Evolutionary conservation across 2,797 vertebrate genomes (phyloP), one percentile per base, ranked within the genome.

Genomic region (Steatocranus sp.): DNA sequence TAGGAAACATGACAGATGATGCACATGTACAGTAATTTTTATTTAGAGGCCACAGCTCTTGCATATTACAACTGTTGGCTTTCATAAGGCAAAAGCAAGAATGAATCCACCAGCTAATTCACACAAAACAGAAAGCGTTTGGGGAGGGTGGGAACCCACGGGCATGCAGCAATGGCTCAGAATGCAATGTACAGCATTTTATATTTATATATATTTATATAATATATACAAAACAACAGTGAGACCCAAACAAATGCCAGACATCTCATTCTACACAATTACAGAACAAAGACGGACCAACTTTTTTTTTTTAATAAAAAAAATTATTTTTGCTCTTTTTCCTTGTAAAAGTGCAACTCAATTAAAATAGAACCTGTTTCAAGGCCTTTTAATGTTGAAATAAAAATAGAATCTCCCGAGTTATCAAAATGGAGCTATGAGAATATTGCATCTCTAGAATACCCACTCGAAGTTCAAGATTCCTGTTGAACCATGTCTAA

Each of bases 1-100:
- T 14, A 82, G 78, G 78, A 89, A 94, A 92, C 84, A 93, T 36
- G 85, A 92, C 90, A 87, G 74, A 82, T 73, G 76, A 84, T 91
- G 88, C 91, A 97, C 98, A 96, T 97, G 97, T 98, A 98, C 97
- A 98, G 94, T 98, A 97, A 96, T 98, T 97, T 97, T 97, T 99
- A 99, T 99, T 99, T 97, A 93, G 97, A 97, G 98, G 98, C 98
- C 97, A 98, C 97, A 99, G 98, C 98, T 97, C 97, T 97, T 97
- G 97, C 98, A 99, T 98, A 98, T 98, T 97, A 97, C 97, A 98
- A 99, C 98, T 98, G 98, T 99, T 96, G 98, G 98, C 99, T 97
- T 97, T 97, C 96, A 97, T 98, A 99, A 99, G 98, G 98, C 98
- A 98, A 98, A 99, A 98, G 98, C 98, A 98, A 98, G 96, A 98